Evolutionary conservation across 2,888 invertebrate species (phyloP).

Genomic region (Sthenelais limicola): DNA sequence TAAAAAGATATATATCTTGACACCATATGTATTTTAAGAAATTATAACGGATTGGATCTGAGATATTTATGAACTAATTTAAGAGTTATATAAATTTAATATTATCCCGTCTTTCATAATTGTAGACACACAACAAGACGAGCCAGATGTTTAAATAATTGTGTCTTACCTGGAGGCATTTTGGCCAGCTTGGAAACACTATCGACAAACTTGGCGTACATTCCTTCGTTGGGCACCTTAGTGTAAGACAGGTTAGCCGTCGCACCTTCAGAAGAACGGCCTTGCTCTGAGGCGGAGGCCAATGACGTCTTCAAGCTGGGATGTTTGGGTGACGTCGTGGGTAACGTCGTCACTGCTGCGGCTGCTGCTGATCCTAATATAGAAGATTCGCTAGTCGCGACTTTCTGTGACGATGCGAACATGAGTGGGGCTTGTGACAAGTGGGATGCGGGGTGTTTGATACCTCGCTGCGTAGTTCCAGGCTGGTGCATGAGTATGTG

Average conservation of each 20-base stretch:
- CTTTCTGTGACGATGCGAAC: background rate
- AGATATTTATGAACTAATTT: background rate
- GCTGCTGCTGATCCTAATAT: background rate
- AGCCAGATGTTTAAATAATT: no score
- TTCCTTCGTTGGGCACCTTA: conserved; percentile 27
- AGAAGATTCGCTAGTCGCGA: background rate
- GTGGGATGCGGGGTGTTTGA: background rate
- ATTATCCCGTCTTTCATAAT: no score
- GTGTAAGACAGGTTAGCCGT: conserved; percentile 4
- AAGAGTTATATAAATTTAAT: background rate
- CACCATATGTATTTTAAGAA: no score
- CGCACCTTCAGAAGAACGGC: background rate
- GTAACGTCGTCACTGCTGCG: background rate
- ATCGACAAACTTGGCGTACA: conserved; percentile 44
- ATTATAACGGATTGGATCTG: background rate
- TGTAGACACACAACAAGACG: no score
- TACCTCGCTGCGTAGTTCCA: background rate
- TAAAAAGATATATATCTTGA: no score
- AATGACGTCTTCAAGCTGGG: background rate
- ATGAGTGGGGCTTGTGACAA: background rate
- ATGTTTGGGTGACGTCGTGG: background rate
- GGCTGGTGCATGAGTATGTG: conserved; percentile 63
- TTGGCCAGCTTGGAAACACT: conserved; percentile 34
- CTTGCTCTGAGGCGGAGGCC: background rate
- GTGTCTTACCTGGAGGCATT: conserved; percentile 42